These are phyloP conservation scores for Sarcoramphus papa DNA, from an alignment of 2,797 vertebrate species.

Conservation along the genomic window DNA sequence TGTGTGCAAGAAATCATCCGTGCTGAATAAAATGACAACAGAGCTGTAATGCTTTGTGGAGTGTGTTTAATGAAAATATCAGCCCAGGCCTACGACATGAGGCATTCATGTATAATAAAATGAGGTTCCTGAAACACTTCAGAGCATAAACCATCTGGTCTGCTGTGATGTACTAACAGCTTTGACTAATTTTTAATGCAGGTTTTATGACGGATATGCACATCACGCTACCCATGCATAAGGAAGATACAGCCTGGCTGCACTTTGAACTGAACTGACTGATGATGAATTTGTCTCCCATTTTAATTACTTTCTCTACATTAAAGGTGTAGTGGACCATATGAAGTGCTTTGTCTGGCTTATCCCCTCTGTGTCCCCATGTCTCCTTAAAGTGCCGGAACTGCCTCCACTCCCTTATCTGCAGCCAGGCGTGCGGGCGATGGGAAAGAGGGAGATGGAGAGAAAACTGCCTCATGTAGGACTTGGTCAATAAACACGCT, in stretches of 20 bases:
- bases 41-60: slow-evolving; percentile 13
- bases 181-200: slow-evolving; percentile 51
- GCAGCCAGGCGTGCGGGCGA: neutral
- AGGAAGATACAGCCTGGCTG: slow-evolving; percentile 11
- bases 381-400: neutral
- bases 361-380: neutral
- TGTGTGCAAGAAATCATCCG: neutral
- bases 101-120: slow-evolving; percentile 29
- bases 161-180: slow-evolving; percentile 49
- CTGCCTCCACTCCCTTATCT: neutral
- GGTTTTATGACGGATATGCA: slow-evolving; percentile 48
- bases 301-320: slow-evolving; percentile 64
- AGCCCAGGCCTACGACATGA: neutral
- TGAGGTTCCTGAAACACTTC: slow-evolving; percentile 56
- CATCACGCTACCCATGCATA: slow-evolving; percentile 33
- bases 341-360: slow-evolving; percentile 9
- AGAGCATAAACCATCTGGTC: slow-evolving; percentile 63
- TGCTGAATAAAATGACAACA: neutral
- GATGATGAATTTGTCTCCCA: slow-evolving; percentile 34
- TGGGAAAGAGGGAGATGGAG: neutral
- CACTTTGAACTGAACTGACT: neutral
- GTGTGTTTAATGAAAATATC: slow-evolving; percentile 56
- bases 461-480: neutral
- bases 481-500: neutral
- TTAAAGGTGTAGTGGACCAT: slow-evolving; percentile 29